These are phyloP conservation scores for Aythya fuligula DNA, from an alignment of 2,797 vertebrate genomes.

Conservation along the genomic window DNA sequence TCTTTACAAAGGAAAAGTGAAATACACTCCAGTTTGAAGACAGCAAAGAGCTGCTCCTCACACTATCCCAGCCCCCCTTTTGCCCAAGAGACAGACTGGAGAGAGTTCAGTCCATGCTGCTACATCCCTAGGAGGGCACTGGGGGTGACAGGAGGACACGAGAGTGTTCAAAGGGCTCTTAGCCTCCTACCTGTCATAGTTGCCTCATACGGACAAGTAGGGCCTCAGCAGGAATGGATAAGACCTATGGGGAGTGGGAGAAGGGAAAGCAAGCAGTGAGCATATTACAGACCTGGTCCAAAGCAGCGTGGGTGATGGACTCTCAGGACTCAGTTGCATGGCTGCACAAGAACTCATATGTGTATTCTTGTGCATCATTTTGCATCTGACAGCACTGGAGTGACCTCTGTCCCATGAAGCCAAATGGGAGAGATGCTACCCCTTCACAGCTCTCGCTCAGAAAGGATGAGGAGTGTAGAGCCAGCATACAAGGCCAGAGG, in stretches of 20 bases:
- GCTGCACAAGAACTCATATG: not conserved
- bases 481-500: not conserved
- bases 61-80: fast-evolving
- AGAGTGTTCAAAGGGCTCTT: not conserved
- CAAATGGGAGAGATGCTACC: not conserved
- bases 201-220: not conserved
- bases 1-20: not conserved
- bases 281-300: not conserved
- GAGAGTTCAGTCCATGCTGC: not conserved
- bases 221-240: not conserved
- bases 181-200: not conserved
- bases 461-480: fast-evolving
- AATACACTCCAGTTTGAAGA: not conserved
- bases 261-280: not conserved
- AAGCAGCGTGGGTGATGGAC: not conserved
- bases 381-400: not conserved
- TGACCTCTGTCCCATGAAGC: not conserved
- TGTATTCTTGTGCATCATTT: not conserved
- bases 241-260: not conserved
- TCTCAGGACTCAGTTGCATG: not conserved
- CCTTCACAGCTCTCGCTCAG: not conserved
- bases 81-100: not conserved
- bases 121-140: not conserved
- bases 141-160: not conserved
- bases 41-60: not conserved